Conservation (phyloP, 2,113 vertebrate species). For the Notothenia coriiceps region DNA sequence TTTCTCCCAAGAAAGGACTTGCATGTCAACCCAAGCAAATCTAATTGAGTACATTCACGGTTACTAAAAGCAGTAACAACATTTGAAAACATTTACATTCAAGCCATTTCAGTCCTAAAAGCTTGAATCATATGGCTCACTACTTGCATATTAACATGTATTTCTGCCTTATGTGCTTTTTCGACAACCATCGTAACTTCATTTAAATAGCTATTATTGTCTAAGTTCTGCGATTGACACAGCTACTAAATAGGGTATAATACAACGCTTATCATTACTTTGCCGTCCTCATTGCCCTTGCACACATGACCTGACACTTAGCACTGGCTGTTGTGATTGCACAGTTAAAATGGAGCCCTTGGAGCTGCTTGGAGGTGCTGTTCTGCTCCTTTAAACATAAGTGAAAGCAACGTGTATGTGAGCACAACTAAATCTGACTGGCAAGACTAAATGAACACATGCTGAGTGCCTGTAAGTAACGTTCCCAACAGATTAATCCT, state of each 20-base stretch:
- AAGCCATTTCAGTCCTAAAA: not conserved
- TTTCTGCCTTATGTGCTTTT: not conserved
- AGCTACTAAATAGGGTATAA: constrained; percentile 16
- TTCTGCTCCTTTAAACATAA: constrained; percentile 10
- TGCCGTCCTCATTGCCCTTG: constrained; percentile 33
- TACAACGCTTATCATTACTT: not conserved
- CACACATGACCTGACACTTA: constrained; percentile 16
- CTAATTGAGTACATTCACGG: constrained; percentile 6
- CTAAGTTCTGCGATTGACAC: constrained; percentile 16
- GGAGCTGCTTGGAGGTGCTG: constrained; percentile 6
- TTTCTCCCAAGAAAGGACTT: not conserved
- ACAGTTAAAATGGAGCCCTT: constrained; percentile 5
- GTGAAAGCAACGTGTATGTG: constrained; percentile 40
- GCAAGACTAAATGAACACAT: constrained; percentile 57
- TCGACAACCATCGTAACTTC: not conserved
- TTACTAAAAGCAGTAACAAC: not conserved
- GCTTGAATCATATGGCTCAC: not conserved
- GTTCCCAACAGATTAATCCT: constrained; percentile 67
- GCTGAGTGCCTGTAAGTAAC: constrained; percentile 58
- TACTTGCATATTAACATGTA: not conserved
- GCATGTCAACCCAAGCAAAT: not conserved
- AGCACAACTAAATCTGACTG: constrained; percentile 55
- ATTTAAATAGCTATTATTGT: not conserved
- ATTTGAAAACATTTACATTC: not conserved
- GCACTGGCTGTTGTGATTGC: constrained; percentile 14